phyloP scores from a whole-genome alignment of 2,797 vertebrate genomes.

The Podarcis lilfordi region DNA sequence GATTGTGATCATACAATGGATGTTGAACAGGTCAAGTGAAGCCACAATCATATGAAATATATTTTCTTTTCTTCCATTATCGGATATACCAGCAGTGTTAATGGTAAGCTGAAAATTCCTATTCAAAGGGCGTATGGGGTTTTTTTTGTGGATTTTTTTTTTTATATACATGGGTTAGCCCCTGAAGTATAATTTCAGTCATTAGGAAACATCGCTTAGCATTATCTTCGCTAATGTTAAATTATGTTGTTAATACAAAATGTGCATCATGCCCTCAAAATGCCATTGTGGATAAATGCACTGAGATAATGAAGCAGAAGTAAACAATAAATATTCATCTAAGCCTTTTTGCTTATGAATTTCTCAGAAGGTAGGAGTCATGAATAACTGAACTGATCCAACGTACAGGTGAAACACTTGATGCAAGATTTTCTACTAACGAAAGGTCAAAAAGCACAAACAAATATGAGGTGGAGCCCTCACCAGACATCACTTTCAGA shows the following conservation, averaged over 20 bases:
- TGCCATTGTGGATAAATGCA: conserved; percentile 48
- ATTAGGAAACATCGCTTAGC: conserved; percentile 66
- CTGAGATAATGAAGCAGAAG: conserved; percentile 61
- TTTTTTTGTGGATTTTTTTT: not conserved
- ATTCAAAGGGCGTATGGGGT: conserved; percentile 30
- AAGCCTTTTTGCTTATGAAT: conserved; percentile 19
- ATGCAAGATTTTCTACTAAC: not conserved
- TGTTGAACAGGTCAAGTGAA: conserved; percentile 16
- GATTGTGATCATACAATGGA: not conserved
- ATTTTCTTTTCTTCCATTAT: conserved; percentile 31
- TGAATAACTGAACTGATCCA: not conserved
- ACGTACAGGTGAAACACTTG: not conserved
- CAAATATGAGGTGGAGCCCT: not conserved
- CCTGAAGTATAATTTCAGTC: conserved; percentile 60
- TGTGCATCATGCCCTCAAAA: conserved; percentile 58
- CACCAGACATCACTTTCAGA: not conserved
- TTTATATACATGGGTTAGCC: conserved; percentile 27
- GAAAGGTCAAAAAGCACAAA: not conserved
- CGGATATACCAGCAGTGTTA: conserved; percentile 36
- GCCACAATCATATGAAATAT: conserved; percentile 24
- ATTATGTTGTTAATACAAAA: conserved; percentile 59
- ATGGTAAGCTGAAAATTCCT: conserved; percentile 43
- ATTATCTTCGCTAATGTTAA: conserved; percentile 64
- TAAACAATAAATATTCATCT: conserved; percentile 42
- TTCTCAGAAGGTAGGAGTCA: conserved; percentile 14